phyloP scores from a whole-genome alignment of 2,797 vertebrate species.

The Staurois parvus region DNA sequence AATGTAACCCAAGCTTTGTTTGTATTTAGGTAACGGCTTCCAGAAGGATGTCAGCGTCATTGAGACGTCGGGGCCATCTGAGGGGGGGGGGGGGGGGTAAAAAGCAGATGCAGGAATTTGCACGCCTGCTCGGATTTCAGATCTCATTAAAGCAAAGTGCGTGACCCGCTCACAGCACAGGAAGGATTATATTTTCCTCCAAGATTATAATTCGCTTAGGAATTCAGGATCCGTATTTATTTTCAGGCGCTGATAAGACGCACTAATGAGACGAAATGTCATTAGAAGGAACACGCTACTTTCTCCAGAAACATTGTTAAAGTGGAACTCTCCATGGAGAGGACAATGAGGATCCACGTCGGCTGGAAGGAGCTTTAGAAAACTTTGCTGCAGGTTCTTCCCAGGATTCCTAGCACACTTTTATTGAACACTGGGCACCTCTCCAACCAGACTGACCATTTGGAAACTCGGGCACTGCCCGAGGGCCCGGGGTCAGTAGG shows the following conservation, averaged over 20 bases:
- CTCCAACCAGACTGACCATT: no score
- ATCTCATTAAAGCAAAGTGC: slow-evolving; percentile 3
- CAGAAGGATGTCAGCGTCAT: not conserved
- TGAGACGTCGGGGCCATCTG: not conserved
- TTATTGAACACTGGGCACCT: no score
- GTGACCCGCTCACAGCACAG: not conserved
- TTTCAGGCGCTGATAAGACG: not conserved
- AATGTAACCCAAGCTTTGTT: no score
- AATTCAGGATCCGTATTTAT: slow-evolving; percentile 13
- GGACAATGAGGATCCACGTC: no score
- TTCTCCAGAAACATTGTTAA: not conserved
- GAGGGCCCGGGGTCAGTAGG: no score
- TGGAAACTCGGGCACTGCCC: no score
- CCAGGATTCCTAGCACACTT: no score
- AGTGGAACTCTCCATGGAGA: not conserved
- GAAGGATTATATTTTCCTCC: slow-evolving; percentile 29
- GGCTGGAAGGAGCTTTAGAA: no score
- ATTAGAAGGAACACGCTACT: not conserved
- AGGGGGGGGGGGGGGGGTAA: no score
- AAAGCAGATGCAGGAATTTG: not conserved
- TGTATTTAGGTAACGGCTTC: no score
- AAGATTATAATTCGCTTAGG: slow-evolving; percentile 29
- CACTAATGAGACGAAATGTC: slow-evolving; percentile 21
- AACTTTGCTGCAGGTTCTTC: no score
- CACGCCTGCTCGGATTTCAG: not conserved